Percentiles rank a stretch among this genome's conserved stretches.
Conservation (phyloP, 2,888 invertebrate genomes). For the Agriopis leucophaearia region DNA sequence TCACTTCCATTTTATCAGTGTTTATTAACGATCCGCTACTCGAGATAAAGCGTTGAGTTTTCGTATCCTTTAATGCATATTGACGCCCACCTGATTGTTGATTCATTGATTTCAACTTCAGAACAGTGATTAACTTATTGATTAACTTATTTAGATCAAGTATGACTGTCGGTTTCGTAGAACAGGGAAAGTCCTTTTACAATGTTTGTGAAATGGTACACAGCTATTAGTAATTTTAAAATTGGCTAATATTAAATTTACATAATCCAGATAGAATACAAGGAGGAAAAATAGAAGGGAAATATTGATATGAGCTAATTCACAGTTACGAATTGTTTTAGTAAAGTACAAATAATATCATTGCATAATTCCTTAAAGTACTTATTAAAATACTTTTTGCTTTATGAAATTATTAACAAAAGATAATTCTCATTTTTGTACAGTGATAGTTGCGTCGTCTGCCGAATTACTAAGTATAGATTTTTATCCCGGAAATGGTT, state of each 20-base stretch:
- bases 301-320: neutral
- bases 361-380: too few relatives aligned
- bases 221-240: neutral
- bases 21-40: slow-evolving; percentile 3
- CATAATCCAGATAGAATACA: neutral
- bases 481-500: too few relatives aligned
- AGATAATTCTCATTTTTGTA: too few relatives aligned
- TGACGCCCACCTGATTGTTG: neutral
- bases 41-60: slow-evolving; percentile 13
- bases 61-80: slow-evolving; percentile 1
- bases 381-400: too few relatives aligned
- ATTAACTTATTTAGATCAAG: neutral
- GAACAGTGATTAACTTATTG: neutral
- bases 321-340: too few relatives aligned
- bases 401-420: too few relatives aligned
- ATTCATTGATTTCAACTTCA: neutral
- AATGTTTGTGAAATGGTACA: neutral
- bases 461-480: too few relatives aligned
- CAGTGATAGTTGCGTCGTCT: too few relatives aligned
- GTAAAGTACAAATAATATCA: too few relatives aligned
- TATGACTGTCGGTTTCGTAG: neutral
- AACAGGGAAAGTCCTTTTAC: neutral
- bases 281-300: neutral
- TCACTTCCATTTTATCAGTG: slow-evolving; percentile 11
- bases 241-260: neutral